Percentiles rank a stretch among this genome's conserved stretches.
These are phyloP conservation scores for Trachymyrmex septentrionalis DNA, from an alignment of 1,140 invertebrate species.

Conservation along the genomic window DNA sequence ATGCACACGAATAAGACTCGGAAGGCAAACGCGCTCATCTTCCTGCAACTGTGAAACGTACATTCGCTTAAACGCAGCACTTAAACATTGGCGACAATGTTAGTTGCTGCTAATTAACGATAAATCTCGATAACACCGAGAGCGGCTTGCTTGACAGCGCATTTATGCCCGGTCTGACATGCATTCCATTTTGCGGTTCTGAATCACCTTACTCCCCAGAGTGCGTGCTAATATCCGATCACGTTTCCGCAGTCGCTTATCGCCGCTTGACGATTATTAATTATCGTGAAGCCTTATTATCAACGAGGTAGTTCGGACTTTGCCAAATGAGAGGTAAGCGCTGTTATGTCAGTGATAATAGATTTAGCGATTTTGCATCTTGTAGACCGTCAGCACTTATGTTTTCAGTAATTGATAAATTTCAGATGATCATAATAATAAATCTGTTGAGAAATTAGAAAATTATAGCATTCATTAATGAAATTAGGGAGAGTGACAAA, in stretches of 20 bases:
- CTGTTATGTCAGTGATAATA: background rate
- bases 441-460: background rate
- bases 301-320: background rate
- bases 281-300: slow-evolving; percentile 45
- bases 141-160: slow-evolving; percentile 26
- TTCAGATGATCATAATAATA: background rate
- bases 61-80: background rate
- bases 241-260: slow-evolving; percentile 43
- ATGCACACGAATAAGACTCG: background rate
- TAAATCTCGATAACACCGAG: slow-evolving; percentile 28
- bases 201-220: slow-evolving; percentile 5
- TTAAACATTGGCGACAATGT: slow-evolving; percentile 11
- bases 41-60: background rate
- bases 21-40: background rate
- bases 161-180: slow-evolving; percentile 28
- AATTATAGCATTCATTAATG: slow-evolving; percentile 32
- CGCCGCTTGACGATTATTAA: slow-evolving; percentile 46
- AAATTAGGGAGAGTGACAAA: slow-evolving; percentile 15
- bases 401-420: slow-evolving; percentile 48
- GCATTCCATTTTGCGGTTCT: slow-evolving; percentile 45
- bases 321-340: background rate
- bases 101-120: slow-evolving; percentile 43
- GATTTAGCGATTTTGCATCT: background rate
- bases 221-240: slow-evolving; percentile 52
- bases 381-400: background rate